phyloP scores from a whole-genome alignment of 2,797 vertebrate genomes.

The Buceros bicornis region DNA sequence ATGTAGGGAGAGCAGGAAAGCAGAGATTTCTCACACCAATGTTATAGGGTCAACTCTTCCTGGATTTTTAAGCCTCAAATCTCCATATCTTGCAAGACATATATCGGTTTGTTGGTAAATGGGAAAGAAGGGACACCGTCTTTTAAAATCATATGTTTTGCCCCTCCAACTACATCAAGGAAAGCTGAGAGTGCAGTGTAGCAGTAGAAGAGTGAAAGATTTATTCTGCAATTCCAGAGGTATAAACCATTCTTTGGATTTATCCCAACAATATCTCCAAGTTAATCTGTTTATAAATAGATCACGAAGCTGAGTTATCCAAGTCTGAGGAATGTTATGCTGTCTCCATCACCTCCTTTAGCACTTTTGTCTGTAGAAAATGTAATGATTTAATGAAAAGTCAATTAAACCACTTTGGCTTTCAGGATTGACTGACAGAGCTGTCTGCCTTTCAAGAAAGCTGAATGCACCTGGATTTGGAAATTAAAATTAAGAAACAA shows the following conservation, averaged over 20 bases:
- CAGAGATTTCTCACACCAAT: not conserved
- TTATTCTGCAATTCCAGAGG: not conserved
- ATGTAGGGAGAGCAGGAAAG: not conserved
- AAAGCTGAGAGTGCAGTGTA: not conserved
- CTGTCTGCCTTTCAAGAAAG: not conserved
- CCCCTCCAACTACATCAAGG: not conserved
- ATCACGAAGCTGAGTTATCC: not conserved
- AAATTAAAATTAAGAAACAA: not conserved
- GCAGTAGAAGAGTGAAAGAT: not conserved
- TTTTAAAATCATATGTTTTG: not conserved
- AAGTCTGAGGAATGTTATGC: not conserved
- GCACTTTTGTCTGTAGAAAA: not conserved
- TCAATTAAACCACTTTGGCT: not conserved
- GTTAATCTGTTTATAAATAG: not conserved
- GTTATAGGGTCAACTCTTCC: rapidly evolving
- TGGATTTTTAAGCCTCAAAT: not conserved
- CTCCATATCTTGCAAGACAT: not conserved
- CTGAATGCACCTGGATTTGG: not conserved
- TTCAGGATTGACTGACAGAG: not conserved
- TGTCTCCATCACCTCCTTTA: not conserved
- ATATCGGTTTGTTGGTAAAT: not conserved
- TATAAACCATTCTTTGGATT: not conserved
- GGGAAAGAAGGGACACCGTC: not conserved
- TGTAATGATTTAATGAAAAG: not conserved
- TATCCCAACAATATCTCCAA: not conserved